Evolutionary conservation across 2,888 invertebrate genomes (phyloP), one percentile per base, ranked within the genome.

Genomic region (Dynastes hyllus): DNA sequence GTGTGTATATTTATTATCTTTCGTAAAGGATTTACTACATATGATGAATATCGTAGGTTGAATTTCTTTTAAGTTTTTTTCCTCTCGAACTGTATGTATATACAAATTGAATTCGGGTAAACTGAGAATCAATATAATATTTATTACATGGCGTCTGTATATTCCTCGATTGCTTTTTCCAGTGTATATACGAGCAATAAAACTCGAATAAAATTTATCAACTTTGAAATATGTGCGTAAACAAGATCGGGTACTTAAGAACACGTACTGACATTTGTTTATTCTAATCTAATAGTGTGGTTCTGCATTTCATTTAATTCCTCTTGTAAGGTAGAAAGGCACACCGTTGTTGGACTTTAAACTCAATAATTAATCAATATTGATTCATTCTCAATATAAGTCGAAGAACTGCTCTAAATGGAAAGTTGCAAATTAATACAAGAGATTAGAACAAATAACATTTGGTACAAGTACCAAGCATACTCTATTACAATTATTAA

Each of bases 151-250:
- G 45, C 45, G 45, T 45, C 8, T 58, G 55, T 58, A 9, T 16
- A 58, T 58, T 16, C 55, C 16, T 16, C 22, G 4, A 58, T 58
- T 8, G 55, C 16, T 58, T 58, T 58, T 58, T 22, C 5, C 16
- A 58, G 55, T 22, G 55, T 58, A 58, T 58, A 58, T 58, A 58
- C 55, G 22, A 58, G 22, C 55, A 58, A 58, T 58, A 58, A 58
- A 58, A 22, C 9, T 58, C 22, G n/a, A 58, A 58, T 58, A 58
- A 58, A 22, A 58, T 58, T 22, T 8, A 58, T 58, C 55, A 58
- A 58, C 6, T 58, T 58, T 58, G 55, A 58, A 22, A 16, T 22
- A 22, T 58, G 55, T 58, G 5, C 55, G 22, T 58, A 58, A 58
- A 58, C 55, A 58, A 16, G 5, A 58, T 58, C 27, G 55, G 55